Conservation (phyloP, 37 sponge, comb jelly and placozoan species). For the Bolinopsis microptera region DNA sequence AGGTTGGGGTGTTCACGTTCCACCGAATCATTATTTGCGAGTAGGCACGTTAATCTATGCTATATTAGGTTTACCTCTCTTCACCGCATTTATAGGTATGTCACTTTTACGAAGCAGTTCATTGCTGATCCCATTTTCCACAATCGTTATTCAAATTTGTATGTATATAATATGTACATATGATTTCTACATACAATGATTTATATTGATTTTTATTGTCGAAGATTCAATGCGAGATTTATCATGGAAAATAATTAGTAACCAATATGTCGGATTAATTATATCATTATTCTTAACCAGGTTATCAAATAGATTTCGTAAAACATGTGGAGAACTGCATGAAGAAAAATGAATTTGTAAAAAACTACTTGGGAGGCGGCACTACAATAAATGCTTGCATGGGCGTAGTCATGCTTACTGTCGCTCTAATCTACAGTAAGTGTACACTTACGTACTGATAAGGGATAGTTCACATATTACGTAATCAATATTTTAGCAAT, state of each 20-base stretch:
- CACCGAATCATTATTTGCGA: neutral
- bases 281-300: too few relatives aligned
- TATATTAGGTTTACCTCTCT: neutral
- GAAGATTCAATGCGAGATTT: too few relatives aligned
- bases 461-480: too few relatives aligned
- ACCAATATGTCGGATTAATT: too few relatives aligned
- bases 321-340: neutral
- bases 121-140: neutral
- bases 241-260: too few relatives aligned
- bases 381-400: neutral
- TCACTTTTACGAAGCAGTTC: too few relatives aligned
- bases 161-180: too few relatives aligned
- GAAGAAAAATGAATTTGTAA: neutral
- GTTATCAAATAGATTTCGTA: neutral
- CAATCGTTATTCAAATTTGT: too few relatives aligned
- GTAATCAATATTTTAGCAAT: too few relatives aligned
- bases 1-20: slow-evolving; percentile 1
- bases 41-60: neutral
- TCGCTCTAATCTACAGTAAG: neutral
- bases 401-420: neutral
- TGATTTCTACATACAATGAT: too few relatives aligned
- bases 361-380: neutral
- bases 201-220: too few relatives aligned
- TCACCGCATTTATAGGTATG: neutral
- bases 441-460: too few relatives aligned